Evolutionary conservation across 1,140 invertebrate species (phyloP), one percentile per base, ranked within the genome.

Genomic region (Ladona fulva): DNA sequence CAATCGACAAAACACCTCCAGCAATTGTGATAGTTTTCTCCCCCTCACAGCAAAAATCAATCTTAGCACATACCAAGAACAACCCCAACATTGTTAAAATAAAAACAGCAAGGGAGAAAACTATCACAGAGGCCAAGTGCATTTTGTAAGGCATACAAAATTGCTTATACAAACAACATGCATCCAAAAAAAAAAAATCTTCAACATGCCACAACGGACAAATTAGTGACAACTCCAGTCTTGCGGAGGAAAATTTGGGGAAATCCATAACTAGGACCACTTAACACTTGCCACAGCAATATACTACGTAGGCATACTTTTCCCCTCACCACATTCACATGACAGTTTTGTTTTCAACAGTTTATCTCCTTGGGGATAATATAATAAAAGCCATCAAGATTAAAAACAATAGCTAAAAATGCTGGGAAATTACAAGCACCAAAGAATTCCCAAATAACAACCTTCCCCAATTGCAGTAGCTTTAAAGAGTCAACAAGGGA

Each of bases 401-500:
- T 66, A 66, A 66, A 66, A 66, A 66, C 14, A 66, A 16, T 19
- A 66, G 52, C 52, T 37, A 37, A 66, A 66, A 66, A 66, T 66
- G 52, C 52, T 66, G 52, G 52, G 14, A 37, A 66, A 66, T 6
- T 66, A 66, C n/a, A 66, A 66, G 52, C 52, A 66, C 52, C 52
- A 19, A 66, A 66, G 52, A 66, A 66, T 66, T 66, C 52, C 52
- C 52, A 66, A 6, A 37, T 66, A 66, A 66, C 52, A 66, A 66
- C 52, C 52, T 66, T 22, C 14, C 52, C 52, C 52, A 12, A 6
- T 66, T 12, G 14, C 12, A 66, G 52, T 12, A 66, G n/a, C 29
- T 66, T 66, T 66, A 66, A 66, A 66, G 14, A 66, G 52, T 66
- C 52, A 66, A 66, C 52, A 66, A 66, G 52, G 52, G 52, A 66